phyloP scores from a whole-genome alignment of 1,140 invertebrate species.

The Philopotamus ludificatus region DNA sequence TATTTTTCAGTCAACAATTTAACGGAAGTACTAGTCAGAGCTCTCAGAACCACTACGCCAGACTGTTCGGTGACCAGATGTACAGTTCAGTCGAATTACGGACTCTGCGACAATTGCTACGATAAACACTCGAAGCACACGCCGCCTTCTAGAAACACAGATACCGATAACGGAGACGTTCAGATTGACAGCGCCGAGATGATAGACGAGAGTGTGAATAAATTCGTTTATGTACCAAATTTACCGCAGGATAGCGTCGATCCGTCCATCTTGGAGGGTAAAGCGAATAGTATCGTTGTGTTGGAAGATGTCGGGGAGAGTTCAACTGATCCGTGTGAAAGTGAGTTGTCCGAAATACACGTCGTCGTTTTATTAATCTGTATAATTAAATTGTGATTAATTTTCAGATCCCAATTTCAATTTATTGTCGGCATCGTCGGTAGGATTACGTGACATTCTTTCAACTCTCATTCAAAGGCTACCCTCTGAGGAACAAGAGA shows the following conservation, averaged over 20 bases:
- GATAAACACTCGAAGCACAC: slow-evolving; percentile 12
- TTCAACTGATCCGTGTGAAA: slow-evolving; percentile 32
- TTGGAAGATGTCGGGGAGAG: slow-evolving; percentile 38
- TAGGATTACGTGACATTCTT: slow-evolving; percentile 31
- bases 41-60: slow-evolving; percentile 15
- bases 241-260: no score
- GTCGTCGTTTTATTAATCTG: neutral
- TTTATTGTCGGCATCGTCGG: neutral
- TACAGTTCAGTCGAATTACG: slow-evolving; percentile 10
- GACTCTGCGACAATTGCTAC: slow-evolving; percentile 33
- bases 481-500: slow-evolving; percentile 28
- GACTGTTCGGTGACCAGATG: slow-evolving; percentile 31
- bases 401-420: slow-evolving; percentile 6
- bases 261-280: neutral
- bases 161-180: neutral
- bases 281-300: slow-evolving; percentile 18
- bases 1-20: slow-evolving; percentile 33
- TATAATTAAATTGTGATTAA: neutral
- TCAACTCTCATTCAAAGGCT: slow-evolving; percentile 19
- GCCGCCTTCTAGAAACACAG: neutral
- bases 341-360: slow-evolving; percentile 3
- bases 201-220: neutral
- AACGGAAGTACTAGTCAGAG: slow-evolving; percentile 33
- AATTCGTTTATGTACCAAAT: no score
- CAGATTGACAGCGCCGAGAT: neutral